phyloP scores from a whole-genome alignment of 1,140 invertebrate species.

The Hylyphantes graminicola region DNA sequence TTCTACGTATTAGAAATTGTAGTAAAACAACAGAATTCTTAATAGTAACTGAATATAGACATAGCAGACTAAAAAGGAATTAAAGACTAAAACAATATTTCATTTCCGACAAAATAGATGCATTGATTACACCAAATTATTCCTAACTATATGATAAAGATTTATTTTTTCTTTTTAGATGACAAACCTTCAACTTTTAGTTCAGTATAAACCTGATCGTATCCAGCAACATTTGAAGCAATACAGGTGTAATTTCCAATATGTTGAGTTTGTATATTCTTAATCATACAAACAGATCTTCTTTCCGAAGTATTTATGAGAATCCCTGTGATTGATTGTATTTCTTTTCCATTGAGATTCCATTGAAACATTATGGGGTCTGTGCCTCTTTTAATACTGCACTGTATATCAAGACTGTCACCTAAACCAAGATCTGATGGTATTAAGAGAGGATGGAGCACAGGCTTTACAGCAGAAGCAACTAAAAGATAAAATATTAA shows the following conservation, averaged over 20 bases:
- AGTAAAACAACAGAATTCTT: too few species aligned
- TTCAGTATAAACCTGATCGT: conserved; percentile 59
- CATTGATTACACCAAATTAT: too few species aligned
- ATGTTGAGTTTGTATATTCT: conserved; percentile 47
- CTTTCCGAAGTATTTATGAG: conserved; percentile 40
- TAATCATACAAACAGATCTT: conserved; percentile 29
- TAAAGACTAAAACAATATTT: too few species aligned
- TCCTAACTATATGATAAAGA: too few species aligned
- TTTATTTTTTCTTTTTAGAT: too few species aligned
- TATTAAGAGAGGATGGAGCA: conserved; percentile 43
- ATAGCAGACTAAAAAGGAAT: too few species aligned
- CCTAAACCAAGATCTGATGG: conserved; percentile 30
- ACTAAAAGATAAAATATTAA: not conserved
- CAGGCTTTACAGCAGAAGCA: not conserved
- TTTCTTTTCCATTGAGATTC: conserved; percentile 24
- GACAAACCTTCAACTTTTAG: conserved; percentile 61
- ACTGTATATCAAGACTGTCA: conserved; percentile 42
- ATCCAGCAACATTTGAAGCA: conserved; percentile 37
- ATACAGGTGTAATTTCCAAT: conserved; percentile 56
- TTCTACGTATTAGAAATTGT: too few species aligned
- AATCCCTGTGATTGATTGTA: not conserved
- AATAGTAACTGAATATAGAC: too few species aligned
- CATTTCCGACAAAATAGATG: too few species aligned
- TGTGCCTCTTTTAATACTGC: conserved; percentile 49
- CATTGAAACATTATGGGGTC: conserved; percentile 26